A percentile compares a stretch with the other conserved stretches of the same genome.
phyloP scores from a whole-genome alignment of 1,140 invertebrate genomes.

The Nylanderia fulva region DNA sequence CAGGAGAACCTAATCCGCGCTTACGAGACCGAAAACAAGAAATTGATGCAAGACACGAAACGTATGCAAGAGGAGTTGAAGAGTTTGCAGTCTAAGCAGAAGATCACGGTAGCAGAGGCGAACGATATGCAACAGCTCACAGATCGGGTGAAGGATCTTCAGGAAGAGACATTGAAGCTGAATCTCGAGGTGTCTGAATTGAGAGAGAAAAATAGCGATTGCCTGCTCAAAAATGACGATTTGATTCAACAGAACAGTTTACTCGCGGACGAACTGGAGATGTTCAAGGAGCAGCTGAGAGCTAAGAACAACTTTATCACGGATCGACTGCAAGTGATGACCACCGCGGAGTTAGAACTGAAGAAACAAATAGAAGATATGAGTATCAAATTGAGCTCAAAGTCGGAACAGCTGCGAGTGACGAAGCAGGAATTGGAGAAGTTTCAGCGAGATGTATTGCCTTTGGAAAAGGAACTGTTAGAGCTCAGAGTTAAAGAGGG shows the following conservation, averaged over 20 bases:
- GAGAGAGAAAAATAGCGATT: constrained; percentile 80
- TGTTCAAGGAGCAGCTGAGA: constrained; percentile 83
- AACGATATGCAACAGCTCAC: constrained; percentile 75
- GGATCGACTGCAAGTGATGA: constrained; percentile 80
- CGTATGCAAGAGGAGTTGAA: constrained; percentile 80
- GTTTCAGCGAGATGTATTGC: constrained; percentile 78
- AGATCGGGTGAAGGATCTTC: constrained; percentile 81
- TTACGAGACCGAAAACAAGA: constrained; percentile 83
- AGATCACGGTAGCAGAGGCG: constrained; percentile 57
- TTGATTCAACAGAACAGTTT: constrained; percentile 80
- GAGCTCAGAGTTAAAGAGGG: constrained; percentile 80
- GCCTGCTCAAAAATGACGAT: constrained; percentile 80
- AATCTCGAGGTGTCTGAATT: constrained; percentile 80
- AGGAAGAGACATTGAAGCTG: constrained; percentile 80
- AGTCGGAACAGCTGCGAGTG: constrained; percentile 80
- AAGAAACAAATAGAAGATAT: constrained; percentile 82
- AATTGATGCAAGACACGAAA: constrained; percentile 79
- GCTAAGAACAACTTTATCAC: constrained; percentile 84
- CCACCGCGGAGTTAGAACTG: constrained; percentile 77
- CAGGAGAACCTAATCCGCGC: constrained; percentile 81
- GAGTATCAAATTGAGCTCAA: constrained; percentile 81
- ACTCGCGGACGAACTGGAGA: constrained; percentile 82
- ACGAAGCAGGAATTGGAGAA: constrained; percentile 80
- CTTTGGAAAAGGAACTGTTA: constrained; percentile 82
- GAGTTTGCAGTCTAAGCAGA: constrained; percentile 71